Percentiles rank a stretch among this genome's conserved stretches.
Conservation (phyloP, 1,140 invertebrate genomes). For the Atta cephalotes region DNA sequence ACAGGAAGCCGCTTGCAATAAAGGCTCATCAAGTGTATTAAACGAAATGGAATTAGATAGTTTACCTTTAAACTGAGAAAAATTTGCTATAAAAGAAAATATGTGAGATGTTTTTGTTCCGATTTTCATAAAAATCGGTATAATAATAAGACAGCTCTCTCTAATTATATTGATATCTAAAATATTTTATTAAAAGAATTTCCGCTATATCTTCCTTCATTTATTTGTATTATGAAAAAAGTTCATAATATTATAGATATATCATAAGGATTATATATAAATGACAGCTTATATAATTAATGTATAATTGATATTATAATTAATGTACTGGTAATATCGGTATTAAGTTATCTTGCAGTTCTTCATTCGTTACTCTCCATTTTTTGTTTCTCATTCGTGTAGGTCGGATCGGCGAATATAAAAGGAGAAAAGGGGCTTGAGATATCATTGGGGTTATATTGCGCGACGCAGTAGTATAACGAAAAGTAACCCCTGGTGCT, state of each 20-base stretch:
- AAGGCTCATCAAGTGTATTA: not conserved
- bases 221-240: no score
- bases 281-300: not conserved
- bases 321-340: not conserved
- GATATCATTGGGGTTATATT: conserved; percentile 66
- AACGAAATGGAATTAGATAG: not conserved
- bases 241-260: not conserved
- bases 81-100: not conserved
- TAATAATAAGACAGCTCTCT: not conserved
- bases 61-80: not conserved
- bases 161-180: not conserved
- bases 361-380: conserved; percentile 5
- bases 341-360: conserved; percentile 16
- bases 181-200: not conserved
- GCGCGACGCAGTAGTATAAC: conserved; percentile 54
- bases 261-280: conserved; percentile 21
- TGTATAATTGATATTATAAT: not conserved
- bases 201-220: no score
- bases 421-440: not conserved
- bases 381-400: conserved; percentile 34
- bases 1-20: conserved; percentile 1
- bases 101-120: not conserved
- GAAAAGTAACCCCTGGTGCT: conserved; percentile 55
- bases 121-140: not conserved
- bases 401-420: not conserved